Evolutionary conservation across 2,888 invertebrate genomes (phyloP).

Genomic region (Brenthis ino): DNA sequence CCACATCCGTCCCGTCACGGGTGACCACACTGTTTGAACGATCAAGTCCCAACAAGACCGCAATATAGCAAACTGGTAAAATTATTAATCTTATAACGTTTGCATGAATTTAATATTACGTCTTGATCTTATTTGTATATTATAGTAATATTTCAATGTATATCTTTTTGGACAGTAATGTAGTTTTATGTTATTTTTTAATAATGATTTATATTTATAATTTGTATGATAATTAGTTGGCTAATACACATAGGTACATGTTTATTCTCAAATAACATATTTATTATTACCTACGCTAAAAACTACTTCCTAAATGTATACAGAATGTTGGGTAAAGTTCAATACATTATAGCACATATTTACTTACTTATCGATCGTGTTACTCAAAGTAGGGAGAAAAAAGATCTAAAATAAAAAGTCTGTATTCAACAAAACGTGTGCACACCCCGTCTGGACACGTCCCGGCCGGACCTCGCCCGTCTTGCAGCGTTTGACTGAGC

Average conservation of each 20-base stretch:
- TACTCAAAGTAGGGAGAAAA: neutral
- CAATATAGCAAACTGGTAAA: neutral
- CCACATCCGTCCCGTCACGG: slow-evolving; percentile 54
- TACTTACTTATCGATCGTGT: neutral
- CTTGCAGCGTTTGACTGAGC: slow-evolving; percentile 79
- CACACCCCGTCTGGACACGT: slow-evolving; percentile 46
- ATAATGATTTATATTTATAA: too few relatives aligned
- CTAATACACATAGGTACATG: too few relatives aligned
- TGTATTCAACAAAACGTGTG: slow-evolving; percentile 42
- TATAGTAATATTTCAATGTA: too few relatives aligned
- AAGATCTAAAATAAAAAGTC: slow-evolving; percentile 26
- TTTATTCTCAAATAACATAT: too few relatives aligned
- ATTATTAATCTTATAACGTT: slow-evolving; percentile 1
- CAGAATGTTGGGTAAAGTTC: neutral
- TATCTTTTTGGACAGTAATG: too few relatives aligned
- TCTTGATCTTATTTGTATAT: too few relatives aligned
- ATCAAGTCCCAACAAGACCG: neutral
- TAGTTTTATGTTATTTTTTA: too few relatives aligned
- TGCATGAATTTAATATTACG: slow-evolving; percentile 1
- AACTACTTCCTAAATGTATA: neutral
- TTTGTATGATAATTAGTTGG: too few relatives aligned
- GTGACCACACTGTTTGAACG: slow-evolving; percentile 41
- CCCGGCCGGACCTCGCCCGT: slow-evolving; percentile 63
- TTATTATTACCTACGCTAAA: neutral
- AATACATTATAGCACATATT: neutral